Conservation (phyloP, 2,113 vertebrate species). For the Aix galericulata region DNA sequence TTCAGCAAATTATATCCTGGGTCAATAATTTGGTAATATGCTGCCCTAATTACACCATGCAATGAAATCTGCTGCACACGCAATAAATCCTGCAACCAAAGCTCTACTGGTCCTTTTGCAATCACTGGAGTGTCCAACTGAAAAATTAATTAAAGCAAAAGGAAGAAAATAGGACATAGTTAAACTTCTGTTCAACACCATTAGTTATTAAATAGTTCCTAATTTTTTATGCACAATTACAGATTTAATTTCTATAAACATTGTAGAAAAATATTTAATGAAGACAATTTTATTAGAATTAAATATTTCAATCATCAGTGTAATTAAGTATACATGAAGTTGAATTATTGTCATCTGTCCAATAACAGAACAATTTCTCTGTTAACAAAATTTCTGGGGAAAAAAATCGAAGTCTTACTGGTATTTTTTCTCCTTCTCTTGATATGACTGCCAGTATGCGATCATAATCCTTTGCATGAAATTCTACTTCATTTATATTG, state of each 20-base stretch:
- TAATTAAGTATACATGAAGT: not conserved
- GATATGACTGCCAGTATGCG: slow-evolving; percentile 83
- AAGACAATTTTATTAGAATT: not conserved
- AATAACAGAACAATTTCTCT: not conserved
- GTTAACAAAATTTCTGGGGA: not conserved
- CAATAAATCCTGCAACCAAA: slow-evolving; percentile 84
- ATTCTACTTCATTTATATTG: slow-evolving; percentile 86
- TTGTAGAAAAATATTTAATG: not conserved
- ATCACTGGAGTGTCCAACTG: slow-evolving; percentile 81
- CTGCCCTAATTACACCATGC: slow-evolving; percentile 82
- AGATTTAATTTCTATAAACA: not conserved
- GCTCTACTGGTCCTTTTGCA: slow-evolving; percentile 86
- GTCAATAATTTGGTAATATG: slow-evolving; percentile 81
- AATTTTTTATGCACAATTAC: not conserved
- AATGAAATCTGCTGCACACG: slow-evolving; percentile 81
- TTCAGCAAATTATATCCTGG: slow-evolving; percentile 80
- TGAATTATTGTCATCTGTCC: not conserved
- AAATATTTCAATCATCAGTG: not conserved
- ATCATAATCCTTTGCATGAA: slow-evolving; percentile 86
- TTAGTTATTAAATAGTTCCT: not conserved
- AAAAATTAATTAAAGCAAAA: slow-evolving; percentile 33
- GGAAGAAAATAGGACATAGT: not conserved
- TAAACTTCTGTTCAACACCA: not conserved
- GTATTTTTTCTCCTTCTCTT: slow-evolving; percentile 88
- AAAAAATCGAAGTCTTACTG: slow-evolving; percentile 67